Evolutionary conservation across 2,888 invertebrate species (phyloP).

Genomic region (Amphipoea lucens): DNA sequence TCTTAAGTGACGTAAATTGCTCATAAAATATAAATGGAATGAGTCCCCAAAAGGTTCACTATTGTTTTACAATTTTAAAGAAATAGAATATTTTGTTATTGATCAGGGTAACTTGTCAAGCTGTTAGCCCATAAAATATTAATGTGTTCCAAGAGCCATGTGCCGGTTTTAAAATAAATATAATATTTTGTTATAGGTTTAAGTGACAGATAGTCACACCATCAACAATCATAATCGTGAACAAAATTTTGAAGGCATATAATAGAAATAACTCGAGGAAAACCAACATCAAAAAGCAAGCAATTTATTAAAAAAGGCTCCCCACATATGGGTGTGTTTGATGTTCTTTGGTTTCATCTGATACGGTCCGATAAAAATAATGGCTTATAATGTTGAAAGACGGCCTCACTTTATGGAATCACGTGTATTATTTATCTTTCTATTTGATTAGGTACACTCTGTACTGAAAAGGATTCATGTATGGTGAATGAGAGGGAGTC

Average conservation of each 20-base stretch:
- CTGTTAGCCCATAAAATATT: too few relatives aligned
- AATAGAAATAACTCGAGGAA: conserved; percentile 1
- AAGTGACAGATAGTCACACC: too few relatives aligned
- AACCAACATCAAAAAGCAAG: conserved; percentile 30
- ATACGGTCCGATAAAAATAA: conserved; percentile 56
- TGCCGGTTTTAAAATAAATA: too few relatives aligned
- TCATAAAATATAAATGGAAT: too few relatives aligned
- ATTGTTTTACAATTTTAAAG: too few relatives aligned
- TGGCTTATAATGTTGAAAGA: conserved; percentile 38
- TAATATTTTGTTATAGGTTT: too few relatives aligned
- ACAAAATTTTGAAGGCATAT: background rate
- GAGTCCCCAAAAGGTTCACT: too few relatives aligned
- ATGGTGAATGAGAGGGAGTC: background rate
- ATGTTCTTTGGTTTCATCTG: conserved; percentile 52
- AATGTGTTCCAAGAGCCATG: too few relatives aligned
- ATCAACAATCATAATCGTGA: background rate
- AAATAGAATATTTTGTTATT: too few relatives aligned
- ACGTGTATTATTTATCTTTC: conserved; percentile 35
- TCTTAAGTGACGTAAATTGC: too few relatives aligned
- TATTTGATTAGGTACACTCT: conserved; percentile 33
- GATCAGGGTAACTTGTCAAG: too few relatives aligned
- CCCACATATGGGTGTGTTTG: conserved; percentile 31
- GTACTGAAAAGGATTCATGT: conserved; percentile 2
- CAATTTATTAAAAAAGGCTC: conserved; percentile 27
- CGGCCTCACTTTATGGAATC: conserved; percentile 33